Percentiles rank a stretch among this genome's conserved stretches.
phyloP scores from a whole-genome alignment of 1,140 invertebrate species.

The Lutraria rhynchaena region DNA sequence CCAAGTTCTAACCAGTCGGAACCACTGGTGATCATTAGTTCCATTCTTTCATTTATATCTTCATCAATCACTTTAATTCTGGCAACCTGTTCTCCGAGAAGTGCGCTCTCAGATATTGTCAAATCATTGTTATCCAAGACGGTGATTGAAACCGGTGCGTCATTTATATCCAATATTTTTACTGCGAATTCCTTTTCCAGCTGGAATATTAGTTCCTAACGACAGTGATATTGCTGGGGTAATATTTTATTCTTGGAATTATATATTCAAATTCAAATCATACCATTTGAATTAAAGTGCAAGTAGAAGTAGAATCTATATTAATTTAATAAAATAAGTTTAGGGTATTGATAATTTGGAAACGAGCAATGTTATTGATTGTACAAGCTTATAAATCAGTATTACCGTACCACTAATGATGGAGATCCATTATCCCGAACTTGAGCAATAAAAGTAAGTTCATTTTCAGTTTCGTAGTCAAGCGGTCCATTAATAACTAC shows the following conservation, averaged over 20 bases:
- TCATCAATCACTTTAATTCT: slow-evolving; percentile 1
- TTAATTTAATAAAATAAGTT: too few species aligned
- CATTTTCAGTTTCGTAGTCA: background rate
- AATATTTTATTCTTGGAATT: too few species aligned
- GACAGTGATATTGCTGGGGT: too few species aligned
- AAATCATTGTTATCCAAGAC: slow-evolving; percentile 10
- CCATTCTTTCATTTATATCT: slow-evolving; percentile 21
- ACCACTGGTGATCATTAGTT: background rate
- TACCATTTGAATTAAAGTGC: too few species aligned
- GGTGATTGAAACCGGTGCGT: slow-evolving; percentile 7
- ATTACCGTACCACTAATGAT: slow-evolving; percentile 19
- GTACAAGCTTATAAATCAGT: too few species aligned
- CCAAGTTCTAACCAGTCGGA: background rate
- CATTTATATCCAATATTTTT: slow-evolving; percentile 27
- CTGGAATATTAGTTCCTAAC: background rate
- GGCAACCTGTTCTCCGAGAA: background rate
- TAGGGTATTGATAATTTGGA: too few species aligned
- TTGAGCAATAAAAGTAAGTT: background rate
- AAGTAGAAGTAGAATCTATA: too few species aligned
- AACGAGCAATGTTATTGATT: too few species aligned
- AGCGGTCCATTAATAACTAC: slow-evolving; percentile 30
- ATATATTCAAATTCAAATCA: too few species aligned
- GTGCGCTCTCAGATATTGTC: slow-evolving; percentile 6
- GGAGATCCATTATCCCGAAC: slow-evolving; percentile 16
- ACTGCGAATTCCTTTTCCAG: background rate